Conservation (phyloP, 2,113 vertebrate genomes). For the Turnix velox region DNA sequence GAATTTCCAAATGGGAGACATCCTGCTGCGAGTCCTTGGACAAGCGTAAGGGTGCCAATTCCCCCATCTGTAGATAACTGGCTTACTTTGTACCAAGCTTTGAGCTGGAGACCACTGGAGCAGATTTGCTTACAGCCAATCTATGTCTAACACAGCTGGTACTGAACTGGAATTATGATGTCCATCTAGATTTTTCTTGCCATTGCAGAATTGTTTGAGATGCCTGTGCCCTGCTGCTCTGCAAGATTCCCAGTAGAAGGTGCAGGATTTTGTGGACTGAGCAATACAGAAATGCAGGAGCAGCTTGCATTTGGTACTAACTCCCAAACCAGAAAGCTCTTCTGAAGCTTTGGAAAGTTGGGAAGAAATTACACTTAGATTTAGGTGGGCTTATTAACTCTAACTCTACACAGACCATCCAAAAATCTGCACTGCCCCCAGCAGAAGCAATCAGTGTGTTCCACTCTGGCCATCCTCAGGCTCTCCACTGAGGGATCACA, state of each 20-base stretch:
- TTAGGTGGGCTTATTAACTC: neutral
- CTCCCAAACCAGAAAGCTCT: neutral
- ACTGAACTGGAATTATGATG: neutral
- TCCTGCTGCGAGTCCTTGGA: neutral
- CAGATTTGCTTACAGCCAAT: neutral
- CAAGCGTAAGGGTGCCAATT: neutral
- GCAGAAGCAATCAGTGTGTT: neutral
- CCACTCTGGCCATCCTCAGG: neutral
- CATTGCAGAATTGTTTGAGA: neutral
- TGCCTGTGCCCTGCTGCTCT: neutral
- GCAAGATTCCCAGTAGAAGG: neutral
- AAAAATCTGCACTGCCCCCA: neutral
- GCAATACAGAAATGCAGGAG: neutral
- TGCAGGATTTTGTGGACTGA: neutral
- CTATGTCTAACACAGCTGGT: neutral
- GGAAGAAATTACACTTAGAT: neutral
- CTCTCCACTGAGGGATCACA: rapidly evolving
- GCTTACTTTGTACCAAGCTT: neutral
- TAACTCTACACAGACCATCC: neutral
- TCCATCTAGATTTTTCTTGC: neutral
- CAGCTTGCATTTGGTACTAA: neutral
- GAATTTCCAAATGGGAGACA: no score
- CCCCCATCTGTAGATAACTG: neutral
- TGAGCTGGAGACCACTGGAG: neutral
- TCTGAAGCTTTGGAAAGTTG: neutral